Base-by-base conservation (phyloP, 2,888 invertebrate species). In the Biston betularia region DNA sequence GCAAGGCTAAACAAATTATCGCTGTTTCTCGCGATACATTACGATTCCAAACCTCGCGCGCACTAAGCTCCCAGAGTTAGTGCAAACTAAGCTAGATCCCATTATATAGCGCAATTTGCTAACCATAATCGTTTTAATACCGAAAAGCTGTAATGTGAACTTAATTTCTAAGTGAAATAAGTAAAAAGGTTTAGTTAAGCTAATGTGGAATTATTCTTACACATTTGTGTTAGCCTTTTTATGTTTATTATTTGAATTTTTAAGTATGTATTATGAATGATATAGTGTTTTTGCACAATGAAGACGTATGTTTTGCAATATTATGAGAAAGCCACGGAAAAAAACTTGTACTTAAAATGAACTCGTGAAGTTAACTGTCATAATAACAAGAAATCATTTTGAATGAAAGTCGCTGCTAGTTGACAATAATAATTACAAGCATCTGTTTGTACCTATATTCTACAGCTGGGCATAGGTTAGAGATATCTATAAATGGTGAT, bases 121-220 rank as follows among this genome's bases (percentile, higher is more conserved):
- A 62, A 66, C 67, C 64, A 45, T 68, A 69, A 69, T 71, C 69
- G 56, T 59, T 68, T 68, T 71, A 68, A 67, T 67, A 65, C 68
- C 64, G 52, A 64, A 65, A 71, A 70, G 64, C 69, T 67, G 44
- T 66, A 68, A 68, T 69, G 62, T 53, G 58, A 69, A 42, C 45
- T 65, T 62, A 48, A 65, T 64, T 69, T 55, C 56, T 50, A 58
- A 64, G 33, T 42, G 48, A 48, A 38, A 33, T 40, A 52, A 56
- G 52, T 52, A 58, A 50, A 48, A 12, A n/a, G n/a, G 34, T 35
- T 46, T 60, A 68, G 75, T 68, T 59, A 49, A 73, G 72, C 71
- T 53, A 53, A 40, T 53, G 8, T 40, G 8, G 5, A 11, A 0
- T 40, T 11, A 34, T 50, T 50, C 24, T 48, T 15, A 14, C 5